Evolutionary conservation across 2,113 vertebrate species (phyloP).

Genomic region (Callaeas wilsoni): DNA sequence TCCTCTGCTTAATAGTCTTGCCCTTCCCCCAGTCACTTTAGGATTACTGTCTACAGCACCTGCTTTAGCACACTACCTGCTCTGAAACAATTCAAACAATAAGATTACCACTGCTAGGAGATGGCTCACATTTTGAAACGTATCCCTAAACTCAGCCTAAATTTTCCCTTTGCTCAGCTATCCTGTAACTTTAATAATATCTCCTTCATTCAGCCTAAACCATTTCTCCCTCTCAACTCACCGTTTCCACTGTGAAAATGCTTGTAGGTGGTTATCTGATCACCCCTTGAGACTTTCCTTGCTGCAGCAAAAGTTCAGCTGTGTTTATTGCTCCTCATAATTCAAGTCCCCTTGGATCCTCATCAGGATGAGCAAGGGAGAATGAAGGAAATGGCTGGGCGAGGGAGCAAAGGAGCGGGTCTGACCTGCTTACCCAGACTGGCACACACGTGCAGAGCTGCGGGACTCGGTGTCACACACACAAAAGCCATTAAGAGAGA

Average conservation of each 20-base stretch:
- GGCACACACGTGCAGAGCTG: slow-evolving; percentile 14
- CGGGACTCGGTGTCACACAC: slow-evolving; percentile 4
- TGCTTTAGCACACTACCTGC: neutral
- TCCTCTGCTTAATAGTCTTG: neutral
- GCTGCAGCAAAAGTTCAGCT: neutral
- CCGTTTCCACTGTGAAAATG: neutral
- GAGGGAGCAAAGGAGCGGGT: neutral
- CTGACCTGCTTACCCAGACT: slow-evolving; percentile 52
- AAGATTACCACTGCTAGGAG: neutral
- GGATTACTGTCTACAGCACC: neutral
- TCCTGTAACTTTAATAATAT: neutral
- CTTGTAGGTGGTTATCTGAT: slow-evolving; percentile 18
- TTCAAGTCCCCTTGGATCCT: neutral
- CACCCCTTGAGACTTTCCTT: neutral
- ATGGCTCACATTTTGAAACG: neutral
- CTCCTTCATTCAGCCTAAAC: slow-evolving; percentile 8
- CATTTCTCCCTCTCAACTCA: neutral
- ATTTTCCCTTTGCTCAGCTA: slow-evolving; percentile 5
- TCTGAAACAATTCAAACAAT: neutral
- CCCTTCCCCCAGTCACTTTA: neutral
- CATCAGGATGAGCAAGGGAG: neutral
- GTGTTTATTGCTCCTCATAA: neutral
- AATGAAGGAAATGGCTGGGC: neutral
- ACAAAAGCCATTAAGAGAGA: slow-evolving; percentile 57
- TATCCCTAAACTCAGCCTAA: slow-evolving; percentile 18